Conservation (phyloP, 2,797 vertebrate species). For the Sebastes flavidus region DNA sequence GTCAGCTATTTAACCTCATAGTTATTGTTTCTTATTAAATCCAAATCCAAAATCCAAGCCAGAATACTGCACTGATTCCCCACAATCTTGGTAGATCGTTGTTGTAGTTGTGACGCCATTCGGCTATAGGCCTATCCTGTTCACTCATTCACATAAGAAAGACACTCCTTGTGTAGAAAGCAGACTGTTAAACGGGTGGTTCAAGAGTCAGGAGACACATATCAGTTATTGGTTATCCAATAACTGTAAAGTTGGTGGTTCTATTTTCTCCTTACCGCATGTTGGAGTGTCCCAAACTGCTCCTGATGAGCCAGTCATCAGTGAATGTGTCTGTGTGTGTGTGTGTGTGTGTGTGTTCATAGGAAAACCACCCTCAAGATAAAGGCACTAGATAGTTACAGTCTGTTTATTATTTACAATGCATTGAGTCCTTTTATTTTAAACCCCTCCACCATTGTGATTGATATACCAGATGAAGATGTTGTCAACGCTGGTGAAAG, state of each 20-base stretch:
- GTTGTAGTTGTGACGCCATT: not conserved
- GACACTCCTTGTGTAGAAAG: not conserved
- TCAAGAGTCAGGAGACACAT: not conserved
- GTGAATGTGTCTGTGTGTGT: not conserved
- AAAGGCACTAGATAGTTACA: not conserved
- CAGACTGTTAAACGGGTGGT: not conserved
- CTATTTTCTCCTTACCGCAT: not conserved
- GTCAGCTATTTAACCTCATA: not conserved
- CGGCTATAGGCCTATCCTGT: not conserved
- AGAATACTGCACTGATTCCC: not conserved
- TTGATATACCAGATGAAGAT: not conserved
- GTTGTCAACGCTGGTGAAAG: not conserved
- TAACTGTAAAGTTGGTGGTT: not conserved
- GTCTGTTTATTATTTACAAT: not conserved
- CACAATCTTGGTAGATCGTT: not conserved
- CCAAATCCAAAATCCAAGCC: not conserved
- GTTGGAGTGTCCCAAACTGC: too few species aligned
- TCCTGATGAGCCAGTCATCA: constrained; percentile 5
- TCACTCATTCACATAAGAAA: not conserved
- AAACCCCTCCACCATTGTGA: not conserved
- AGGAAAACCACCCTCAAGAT: not conserved
- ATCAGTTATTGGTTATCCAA: not conserved
- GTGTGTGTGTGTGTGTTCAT: not conserved
- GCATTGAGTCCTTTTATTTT: constrained; percentile 26
- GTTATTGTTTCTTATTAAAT: not conserved